A percentile compares a stretch with the other conserved stretches of the same genome.
phyloP scores from a whole-genome alignment of 2,888 invertebrate species.

The Acanthacorydalis orientalis region DNA sequence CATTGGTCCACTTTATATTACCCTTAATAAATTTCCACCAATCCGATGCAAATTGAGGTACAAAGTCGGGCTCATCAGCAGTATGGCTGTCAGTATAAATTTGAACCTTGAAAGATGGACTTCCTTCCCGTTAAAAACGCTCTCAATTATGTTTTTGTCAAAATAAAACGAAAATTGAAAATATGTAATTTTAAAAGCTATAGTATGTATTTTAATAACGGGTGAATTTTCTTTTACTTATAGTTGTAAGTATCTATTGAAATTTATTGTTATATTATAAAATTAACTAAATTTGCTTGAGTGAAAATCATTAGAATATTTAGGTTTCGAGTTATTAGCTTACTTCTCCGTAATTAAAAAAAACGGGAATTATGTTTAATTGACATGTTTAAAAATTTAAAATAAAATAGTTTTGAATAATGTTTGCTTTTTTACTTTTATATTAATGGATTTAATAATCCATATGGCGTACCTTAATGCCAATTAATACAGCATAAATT shows the following conservation, averaged over 20 bases:
- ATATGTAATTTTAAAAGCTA: slow-evolving; percentile 1
- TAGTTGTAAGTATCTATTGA: neutral
- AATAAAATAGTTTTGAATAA: too few species aligned
- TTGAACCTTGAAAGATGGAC: slow-evolving; percentile 73
- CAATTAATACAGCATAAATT: too few species aligned
- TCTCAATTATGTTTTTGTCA: slow-evolving; percentile 14
- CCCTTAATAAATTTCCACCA: slow-evolving; percentile 29
- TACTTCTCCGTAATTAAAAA: too few species aligned
- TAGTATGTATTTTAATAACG: slow-evolving; percentile 3
- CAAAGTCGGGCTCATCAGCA: slow-evolving; percentile 74
- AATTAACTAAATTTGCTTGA: too few species aligned
- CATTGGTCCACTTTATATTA: neutral
- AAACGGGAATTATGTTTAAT: too few species aligned
- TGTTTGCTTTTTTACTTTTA: too few species aligned
- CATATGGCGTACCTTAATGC: too few species aligned
- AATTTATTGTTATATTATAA: neutral
- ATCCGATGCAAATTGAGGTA: slow-evolving; percentile 48
- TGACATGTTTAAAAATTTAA: too few species aligned
- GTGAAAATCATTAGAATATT: too few species aligned
- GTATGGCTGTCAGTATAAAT: slow-evolving; percentile 98
- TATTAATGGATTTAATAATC: too few species aligned
- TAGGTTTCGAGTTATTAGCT: too few species aligned
- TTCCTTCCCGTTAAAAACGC: slow-evolving; percentile 53
- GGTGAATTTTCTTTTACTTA: neutral
- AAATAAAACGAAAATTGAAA: slow-evolving; percentile 2